These are phyloP conservation scores for Macrosoma leucophasiata DNA, from an alignment of 2,888 invertebrate genomes.

Conservation along the genomic window DNA sequence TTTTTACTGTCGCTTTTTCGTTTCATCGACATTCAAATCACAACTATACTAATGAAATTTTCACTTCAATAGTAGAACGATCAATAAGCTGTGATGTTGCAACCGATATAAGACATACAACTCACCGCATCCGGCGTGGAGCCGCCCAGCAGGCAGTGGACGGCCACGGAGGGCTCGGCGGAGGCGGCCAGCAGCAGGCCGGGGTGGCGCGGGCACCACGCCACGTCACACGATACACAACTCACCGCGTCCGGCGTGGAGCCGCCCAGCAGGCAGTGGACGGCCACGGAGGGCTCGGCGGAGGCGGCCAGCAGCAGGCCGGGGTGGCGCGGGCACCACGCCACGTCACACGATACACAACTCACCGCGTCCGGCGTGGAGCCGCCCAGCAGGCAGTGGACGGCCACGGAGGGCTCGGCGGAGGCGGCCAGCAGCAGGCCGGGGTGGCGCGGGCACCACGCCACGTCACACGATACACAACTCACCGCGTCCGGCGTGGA, in stretches of 20 bases:
- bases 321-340: conserved; percentile 93
- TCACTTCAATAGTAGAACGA: too few species aligned
- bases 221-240: conserved; percentile 91
- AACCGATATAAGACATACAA: too few species aligned
- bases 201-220: conserved; percentile 93
- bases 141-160: conserved; percentile 82
- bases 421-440: conserved; percentile 88
- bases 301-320: conserved; percentile 88
- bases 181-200: conserved; percentile 88
- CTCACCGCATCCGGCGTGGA: conserved; percentile 67
- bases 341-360: conserved; percentile 91
- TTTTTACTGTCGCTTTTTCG: too few species aligned
- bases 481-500: conserved; percentile 67
- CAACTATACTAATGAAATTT: too few species aligned
- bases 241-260: conserved; percentile 67
- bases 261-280: conserved; percentile 82
- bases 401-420: conserved; percentile 90
- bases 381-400: conserved; percentile 82
- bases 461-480: conserved; percentile 91
- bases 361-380: conserved; percentile 67
- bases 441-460: conserved; percentile 93
- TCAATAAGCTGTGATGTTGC: too few species aligned
- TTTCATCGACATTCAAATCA: too few species aligned
- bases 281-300: conserved; percentile 90
- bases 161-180: conserved; percentile 90